Evolutionary conservation across 2,888 invertebrate species (phyloP).

Genomic region (Metellina segmentata): DNA sequence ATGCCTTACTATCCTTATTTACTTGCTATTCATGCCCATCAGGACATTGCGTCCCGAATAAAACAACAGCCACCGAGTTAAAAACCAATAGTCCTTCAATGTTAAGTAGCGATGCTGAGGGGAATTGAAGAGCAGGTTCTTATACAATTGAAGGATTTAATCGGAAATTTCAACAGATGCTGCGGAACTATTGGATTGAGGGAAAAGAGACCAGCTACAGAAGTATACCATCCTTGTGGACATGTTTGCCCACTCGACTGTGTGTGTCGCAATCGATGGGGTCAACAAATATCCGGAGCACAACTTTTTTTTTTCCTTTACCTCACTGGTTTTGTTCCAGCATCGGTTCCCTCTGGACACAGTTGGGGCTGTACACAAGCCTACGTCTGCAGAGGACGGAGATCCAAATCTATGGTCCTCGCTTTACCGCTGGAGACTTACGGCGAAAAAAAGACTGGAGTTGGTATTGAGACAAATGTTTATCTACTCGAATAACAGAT

Average conservation of each 20-base stretch:
- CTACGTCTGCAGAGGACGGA: background rate
- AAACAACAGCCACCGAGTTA: background rate
- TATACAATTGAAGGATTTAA: background rate
- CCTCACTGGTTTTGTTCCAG: background rate
- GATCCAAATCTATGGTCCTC: background rate
- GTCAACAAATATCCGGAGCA: slow-evolving; percentile 45
- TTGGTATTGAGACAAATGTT: background rate
- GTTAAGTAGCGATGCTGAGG: background rate
- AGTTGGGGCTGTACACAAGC: background rate
- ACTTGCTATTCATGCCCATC: background rate
- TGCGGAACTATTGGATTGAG: slow-evolving; percentile 17
- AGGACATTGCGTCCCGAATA: background rate
- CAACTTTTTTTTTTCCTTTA: background rate
- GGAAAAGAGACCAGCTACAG: background rate
- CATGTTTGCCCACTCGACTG: slow-evolving; percentile 40
- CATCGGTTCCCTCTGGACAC: background rate
- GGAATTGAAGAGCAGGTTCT: background rate
- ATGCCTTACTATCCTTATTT: background rate
- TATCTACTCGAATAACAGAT: background rate
- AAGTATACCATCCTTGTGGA: background rate
- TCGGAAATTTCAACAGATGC: background rate
- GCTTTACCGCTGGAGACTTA: background rate
- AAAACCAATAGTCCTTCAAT: background rate
- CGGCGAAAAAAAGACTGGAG: background rate
- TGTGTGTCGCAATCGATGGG: slow-evolving; percentile 23